phyloP scores from a whole-genome alignment of 1,140 invertebrate genomes.

The Liolophura sinensis region DNA sequence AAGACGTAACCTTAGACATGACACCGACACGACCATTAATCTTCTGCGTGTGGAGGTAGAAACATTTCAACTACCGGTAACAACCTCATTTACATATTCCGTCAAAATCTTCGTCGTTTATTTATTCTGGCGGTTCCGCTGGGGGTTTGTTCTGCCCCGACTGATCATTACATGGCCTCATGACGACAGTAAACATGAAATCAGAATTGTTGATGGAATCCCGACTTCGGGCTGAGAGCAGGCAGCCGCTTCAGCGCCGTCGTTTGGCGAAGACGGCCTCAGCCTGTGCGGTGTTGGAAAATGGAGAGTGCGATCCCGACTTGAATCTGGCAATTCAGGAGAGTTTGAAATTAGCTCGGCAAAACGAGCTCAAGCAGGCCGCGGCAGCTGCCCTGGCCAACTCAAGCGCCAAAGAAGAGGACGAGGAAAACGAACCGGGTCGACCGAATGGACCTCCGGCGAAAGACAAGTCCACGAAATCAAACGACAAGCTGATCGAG shows the following conservation, averaged over 20 bases:
- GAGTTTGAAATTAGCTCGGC: constrained; percentile 39
- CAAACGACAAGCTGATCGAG: too few relatives aligned
- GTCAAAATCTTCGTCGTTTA: background rate
- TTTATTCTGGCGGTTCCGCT: too few relatives aligned
- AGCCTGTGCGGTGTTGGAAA: constrained; percentile 17
- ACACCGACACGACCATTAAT: background rate
- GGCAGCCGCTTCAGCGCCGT: constrained; percentile 28
- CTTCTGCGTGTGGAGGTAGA: background rate
- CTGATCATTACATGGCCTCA: background rate
- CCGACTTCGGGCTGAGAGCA: constrained; percentile 25
- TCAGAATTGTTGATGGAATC: constrained; percentile 24
- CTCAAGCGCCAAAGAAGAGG: too few relatives aligned
- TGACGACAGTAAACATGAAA: constrained; percentile 29
- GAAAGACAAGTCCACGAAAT: too few relatives aligned
- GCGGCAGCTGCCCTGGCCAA: too few relatives aligned
- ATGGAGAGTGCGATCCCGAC: constrained; percentile 38
- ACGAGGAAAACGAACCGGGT: too few relatives aligned
- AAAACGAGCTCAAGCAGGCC: constrained; percentile 8
- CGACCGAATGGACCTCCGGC: too few relatives aligned
- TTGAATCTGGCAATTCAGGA: constrained; percentile 40
- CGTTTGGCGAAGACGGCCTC: constrained; percentile 19
- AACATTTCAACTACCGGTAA: background rate
- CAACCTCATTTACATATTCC: background rate
- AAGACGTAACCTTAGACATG: too few relatives aligned
- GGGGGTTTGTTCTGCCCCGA: too few relatives aligned